These are phyloP conservation scores for Apocrypta bakeri DNA, from an alignment of 1,140 invertebrate species.

Conservation along the genomic window DNA sequence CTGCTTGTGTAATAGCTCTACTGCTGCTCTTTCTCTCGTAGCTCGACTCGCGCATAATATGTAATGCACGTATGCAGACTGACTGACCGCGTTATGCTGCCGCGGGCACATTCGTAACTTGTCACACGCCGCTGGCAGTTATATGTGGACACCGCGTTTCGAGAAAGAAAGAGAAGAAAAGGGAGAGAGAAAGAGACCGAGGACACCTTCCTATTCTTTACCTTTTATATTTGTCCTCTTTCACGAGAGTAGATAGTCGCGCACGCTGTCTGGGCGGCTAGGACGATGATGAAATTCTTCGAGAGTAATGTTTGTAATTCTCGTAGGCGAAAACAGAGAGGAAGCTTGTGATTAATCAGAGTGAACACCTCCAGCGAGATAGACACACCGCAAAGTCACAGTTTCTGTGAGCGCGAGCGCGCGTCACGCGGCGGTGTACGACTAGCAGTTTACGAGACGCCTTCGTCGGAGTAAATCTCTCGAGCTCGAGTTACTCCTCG, in stretches of 20 bases:
- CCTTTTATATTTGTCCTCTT: background rate
- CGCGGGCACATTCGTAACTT: conserved; percentile 19
- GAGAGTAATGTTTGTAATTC: too few relatives aligned
- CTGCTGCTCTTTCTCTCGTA: background rate
- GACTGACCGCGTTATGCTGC: conserved; percentile 8
- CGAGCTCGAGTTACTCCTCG: background rate
- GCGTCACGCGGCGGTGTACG: too few relatives aligned
- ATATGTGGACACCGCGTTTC: background rate
- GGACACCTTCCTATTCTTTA: background rate
- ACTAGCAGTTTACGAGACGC: background rate
- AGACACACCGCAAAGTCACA: background rate
- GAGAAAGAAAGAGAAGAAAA: too few relatives aligned
- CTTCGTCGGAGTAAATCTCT: background rate
- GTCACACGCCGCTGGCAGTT: background rate
- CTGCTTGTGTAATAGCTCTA: conserved; percentile 10
- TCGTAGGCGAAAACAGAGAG: too few relatives aligned
- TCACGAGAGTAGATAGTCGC: too few relatives aligned
- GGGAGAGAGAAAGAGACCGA: too few relatives aligned
- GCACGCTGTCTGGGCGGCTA: too few relatives aligned
- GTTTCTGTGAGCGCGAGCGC: background rate
- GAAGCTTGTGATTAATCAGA: background rate
- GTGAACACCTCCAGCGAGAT: background rate
- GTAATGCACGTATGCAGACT: background rate
- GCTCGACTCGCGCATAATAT: conserved; percentile 4
- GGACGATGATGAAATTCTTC: too few relatives aligned